A percentile compares a stretch with the other conserved stretches of the same genome.
phyloP scores from a whole-genome alignment of 2,797 vertebrate genomes.

The Taeniopygia guttata region DNA sequence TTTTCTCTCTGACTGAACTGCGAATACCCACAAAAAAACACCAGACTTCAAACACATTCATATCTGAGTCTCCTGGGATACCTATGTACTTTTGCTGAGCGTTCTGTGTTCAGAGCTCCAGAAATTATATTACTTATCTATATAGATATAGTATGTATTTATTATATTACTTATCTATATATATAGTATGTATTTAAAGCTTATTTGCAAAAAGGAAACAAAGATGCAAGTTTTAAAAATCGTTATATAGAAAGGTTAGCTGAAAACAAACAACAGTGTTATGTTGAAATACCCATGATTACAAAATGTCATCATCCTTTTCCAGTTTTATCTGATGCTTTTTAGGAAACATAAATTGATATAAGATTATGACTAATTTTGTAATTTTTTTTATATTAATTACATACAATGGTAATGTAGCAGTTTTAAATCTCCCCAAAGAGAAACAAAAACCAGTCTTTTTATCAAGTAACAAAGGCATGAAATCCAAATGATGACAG shows the following conservation, averaged over 20 bases:
- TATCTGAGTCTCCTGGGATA: neutral
- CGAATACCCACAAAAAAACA: no score
- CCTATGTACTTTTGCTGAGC: neutral
- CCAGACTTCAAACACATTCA: neutral
- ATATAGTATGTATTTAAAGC: neutral
- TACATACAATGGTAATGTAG: neutral
- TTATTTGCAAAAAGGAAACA: neutral
- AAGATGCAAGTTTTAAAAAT: neutral
- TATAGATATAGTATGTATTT: neutral
- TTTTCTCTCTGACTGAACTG: no score
- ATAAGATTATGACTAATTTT: neutral
- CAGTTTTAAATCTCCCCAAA: neutral
- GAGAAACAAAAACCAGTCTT: fast-evolving
- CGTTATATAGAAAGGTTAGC: neutral
- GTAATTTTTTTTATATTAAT: neutral
- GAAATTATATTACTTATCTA: neutral
- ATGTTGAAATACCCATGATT: neutral
- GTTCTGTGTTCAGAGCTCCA: neutral
- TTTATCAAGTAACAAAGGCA: neutral
- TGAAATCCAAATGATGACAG: neutral
- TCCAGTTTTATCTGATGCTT: neutral
- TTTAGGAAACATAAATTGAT: neutral
- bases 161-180: neutral
- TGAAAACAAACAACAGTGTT: neutral
- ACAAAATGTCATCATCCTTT: neutral